Evolutionary conservation across 2,888 invertebrate genomes (phyloP).

Genomic region (Hymenopus coronatus): DNA sequence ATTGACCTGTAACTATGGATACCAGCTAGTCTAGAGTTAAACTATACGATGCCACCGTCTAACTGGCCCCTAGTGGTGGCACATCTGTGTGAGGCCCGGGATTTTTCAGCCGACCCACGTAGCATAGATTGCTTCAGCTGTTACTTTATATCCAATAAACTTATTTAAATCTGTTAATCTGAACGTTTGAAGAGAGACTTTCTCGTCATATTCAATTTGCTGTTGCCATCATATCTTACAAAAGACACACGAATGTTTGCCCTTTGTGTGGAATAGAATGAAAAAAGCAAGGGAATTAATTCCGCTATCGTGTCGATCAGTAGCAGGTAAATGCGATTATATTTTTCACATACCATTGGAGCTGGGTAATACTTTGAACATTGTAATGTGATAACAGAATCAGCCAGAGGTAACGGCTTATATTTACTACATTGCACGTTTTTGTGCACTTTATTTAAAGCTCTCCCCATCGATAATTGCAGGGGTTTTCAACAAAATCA

Average conservation of each 20-base stretch:
- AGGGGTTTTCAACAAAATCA: too few relatives aligned
- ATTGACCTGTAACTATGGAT: too few relatives aligned
- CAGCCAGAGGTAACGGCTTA: neutral
- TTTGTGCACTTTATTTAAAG: neutral
- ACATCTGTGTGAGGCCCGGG: too few relatives aligned
- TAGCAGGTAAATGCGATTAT: neutral
- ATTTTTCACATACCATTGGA: neutral
- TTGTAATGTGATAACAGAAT: neutral
- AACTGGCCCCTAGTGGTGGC: too few relatives aligned
- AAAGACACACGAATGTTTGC: neutral
- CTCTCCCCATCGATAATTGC: neutral
- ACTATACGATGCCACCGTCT: too few relatives aligned
- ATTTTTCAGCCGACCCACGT: too few relatives aligned
- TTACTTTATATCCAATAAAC: too few relatives aligned
- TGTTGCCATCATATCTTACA: neutral
- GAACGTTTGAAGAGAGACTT: too few relatives aligned
- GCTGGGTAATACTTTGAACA: neutral
- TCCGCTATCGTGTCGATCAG: neutral
- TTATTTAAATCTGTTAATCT: too few relatives aligned
- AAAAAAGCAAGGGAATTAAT: neutral
- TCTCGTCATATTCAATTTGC: too few relatives aligned
- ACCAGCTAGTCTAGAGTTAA: too few relatives aligned
- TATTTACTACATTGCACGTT: neutral
- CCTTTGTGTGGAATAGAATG: neutral
- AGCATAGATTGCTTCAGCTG: too few relatives aligned